Base-by-base conservation (phyloP, 2,888 invertebrate species). In the Trichogramma evanescens region DNA sequence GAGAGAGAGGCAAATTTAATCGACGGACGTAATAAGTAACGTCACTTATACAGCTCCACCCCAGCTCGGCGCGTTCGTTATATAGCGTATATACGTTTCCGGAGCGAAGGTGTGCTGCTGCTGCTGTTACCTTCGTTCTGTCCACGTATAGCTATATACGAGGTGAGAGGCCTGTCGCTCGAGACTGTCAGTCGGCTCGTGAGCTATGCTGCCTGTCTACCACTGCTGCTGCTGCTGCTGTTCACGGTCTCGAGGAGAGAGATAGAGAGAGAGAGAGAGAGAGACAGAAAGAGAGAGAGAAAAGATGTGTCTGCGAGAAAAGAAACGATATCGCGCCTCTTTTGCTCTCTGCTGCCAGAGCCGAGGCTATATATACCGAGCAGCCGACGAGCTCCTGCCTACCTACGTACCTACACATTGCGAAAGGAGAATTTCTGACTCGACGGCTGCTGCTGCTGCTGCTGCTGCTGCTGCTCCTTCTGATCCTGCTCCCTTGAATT, bases 21-120 rank as follows among this genome's bases (percentile, higher is more conserved):
- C 57, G 59, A 54, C 57, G 59, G 54, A 57, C 62, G 59, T 58
- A 59, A 59, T 56, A 62, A 59, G 54, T 38, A 57, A 55, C 59
- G 54, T 60, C 57, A 39, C 59, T 63, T 63, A 63, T 26, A 26
- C 59, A 63, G 59, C 63, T 59, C 55, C 54, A 44, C 48, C 54
- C 56, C 50, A 26, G 26, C 26, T 26, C 26, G 54, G n/a, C 54
- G 53, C 59, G 54, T 60, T 55, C 13, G 57, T 63, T 63, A 63
- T 26, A 26, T 59, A 63, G 59, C 63, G 54, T 52, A 51, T 41
- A 43, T 50, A 53, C 50, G 49, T 56, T 57, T 59, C 53, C 62
- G 50, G 50, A 50, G 56, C 42, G 13, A 4, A 9, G 8, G 9
- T 44, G 44, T 44, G 9, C 9, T 44, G 9, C 9, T 5, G 26